These are phyloP conservation scores for Acrobeloides nanus DNA, from an alignment of 2,888 invertebrate species.

Conservation along the genomic window DNA sequence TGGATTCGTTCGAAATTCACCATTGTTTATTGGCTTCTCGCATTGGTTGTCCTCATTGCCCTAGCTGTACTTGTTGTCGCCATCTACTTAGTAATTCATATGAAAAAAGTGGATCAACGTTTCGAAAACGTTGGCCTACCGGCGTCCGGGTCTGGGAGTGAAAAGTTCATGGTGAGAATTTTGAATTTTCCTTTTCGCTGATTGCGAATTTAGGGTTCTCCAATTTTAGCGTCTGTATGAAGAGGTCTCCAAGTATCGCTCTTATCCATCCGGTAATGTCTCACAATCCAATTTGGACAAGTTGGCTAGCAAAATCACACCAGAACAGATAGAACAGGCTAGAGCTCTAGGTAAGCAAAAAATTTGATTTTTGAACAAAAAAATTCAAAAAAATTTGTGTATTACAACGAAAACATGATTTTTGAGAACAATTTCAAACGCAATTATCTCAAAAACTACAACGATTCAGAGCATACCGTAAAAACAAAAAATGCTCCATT, in stretches of 20 bases:
- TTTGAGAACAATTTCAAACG: no score
- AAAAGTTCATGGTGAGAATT: slow-evolving; percentile 24
- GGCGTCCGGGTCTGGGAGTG: no score
- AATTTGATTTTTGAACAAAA: no score
- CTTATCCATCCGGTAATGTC: no score
- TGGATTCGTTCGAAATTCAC: slow-evolving; percentile 11
- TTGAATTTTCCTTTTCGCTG: neutral
- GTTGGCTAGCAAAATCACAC: slow-evolving; percentile 16
- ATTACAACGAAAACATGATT: no score
- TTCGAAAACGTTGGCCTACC: slow-evolving; percentile 3
- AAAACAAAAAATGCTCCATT: no score
- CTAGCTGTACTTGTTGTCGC: slow-evolving; percentile 22
- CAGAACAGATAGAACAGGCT: slow-evolving; percentile 25
- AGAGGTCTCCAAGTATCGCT: slow-evolving; percentile 16
- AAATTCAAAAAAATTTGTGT: no score
- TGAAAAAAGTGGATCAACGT: slow-evolving; percentile 18
- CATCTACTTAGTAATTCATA: slow-evolving; percentile 12
- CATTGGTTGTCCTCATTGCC: slow-evolving; percentile 15
- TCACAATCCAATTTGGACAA: slow-evolving; percentile 12
- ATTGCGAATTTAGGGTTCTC: neutral
- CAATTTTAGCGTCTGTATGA: slow-evolving; percentile 22
- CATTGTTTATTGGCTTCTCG: slow-evolving; percentile 14
- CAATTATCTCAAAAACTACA: no score
- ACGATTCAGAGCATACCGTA: no score
- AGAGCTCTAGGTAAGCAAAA: slow-evolving; percentile 21